phyloP scores from a whole-genome alignment of 2,797 vertebrate genomes.

The Bothrops alternatus region DNA sequence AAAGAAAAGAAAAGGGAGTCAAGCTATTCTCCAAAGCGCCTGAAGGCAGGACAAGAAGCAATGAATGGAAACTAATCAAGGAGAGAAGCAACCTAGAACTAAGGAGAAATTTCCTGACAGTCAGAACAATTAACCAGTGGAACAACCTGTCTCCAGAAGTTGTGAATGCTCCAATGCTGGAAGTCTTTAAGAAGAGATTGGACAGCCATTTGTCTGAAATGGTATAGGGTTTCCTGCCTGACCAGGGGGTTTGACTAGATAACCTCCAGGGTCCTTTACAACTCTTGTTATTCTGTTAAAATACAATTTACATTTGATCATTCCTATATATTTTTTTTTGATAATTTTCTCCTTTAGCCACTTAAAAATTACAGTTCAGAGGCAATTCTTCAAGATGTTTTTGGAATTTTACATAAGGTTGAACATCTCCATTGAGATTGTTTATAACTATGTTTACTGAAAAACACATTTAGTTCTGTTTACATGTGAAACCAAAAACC shows the following conservation, averaged over 20 bases:
- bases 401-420: neutral
- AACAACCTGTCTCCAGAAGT: neutral
- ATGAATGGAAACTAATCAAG: too few species aligned
- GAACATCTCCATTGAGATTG: neutral
- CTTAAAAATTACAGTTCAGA: neutral
- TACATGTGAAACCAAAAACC: neutral
- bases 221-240: neutral
- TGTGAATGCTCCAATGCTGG: neutral
- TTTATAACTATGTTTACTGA: neutral
- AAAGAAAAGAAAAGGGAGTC: too few species aligned
- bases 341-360: neutral
- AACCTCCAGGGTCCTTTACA: neutral
- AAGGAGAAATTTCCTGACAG: neutral
- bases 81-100: neutral
- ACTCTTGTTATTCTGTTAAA: neutral
- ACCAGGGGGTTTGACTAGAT: neutral
- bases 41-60: too few species aligned
- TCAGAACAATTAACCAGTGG: too few species aligned
- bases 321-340: neutral
- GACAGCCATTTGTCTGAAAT: neutral
- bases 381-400: neutral
- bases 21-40: too few species aligned
- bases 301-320: neutral
- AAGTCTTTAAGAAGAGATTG: neutral
- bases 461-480: neutral